Base-by-base conservation (phyloP, 1,140 invertebrate genomes). In the Philopotamus ludificatus region DNA sequence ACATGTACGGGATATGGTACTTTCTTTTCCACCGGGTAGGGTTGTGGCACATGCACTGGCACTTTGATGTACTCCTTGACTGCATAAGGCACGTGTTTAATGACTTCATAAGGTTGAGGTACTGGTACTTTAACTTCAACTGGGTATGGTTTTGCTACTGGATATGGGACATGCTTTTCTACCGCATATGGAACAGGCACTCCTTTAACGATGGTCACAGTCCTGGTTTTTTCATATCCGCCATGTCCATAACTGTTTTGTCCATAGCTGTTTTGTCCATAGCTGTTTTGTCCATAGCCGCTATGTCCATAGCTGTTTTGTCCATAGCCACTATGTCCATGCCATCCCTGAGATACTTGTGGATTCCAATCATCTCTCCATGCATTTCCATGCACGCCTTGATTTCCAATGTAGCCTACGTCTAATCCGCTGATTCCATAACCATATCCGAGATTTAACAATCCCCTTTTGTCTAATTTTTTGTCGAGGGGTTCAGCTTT, bases 161-260 rank as follows among this genome's bases (percentile, higher is more conserved):
- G 81, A 72, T 86, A 85, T n/a, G 85, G 85, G n/a, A 87, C 77
- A 59, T 79, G 83, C 70, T 77, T 84, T 61, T 86, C 85, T 25
- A 89, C 86, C 59, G 86, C 82, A 61, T 85, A 83, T 50, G 85
- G 84, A 54, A 85, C 77, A 55, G 85, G 82, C 34, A 87, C 83
- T 71, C 86, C 86, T 75, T 90, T 90, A 44, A 87, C 83, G 16
- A 90, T 77, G 26, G 87, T 89, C 71, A 90, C 79, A 61, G 87
- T 89, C 75, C 87, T 91, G 70, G 87, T 81, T 16, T 10, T 12
- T 34, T 34, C 44, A 39, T 16, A 21, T 18, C 3, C 28, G 28
- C 34, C 22, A 64, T 71, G 26, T 63, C 67, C 23, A 55, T 71
- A 53, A 70, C 65, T 12, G 45, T 41, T 1, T 4, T 12, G 4